Conservation (phyloP, 2,797 vertebrate species). For the Acrossocheilus fasciatus region DNA sequence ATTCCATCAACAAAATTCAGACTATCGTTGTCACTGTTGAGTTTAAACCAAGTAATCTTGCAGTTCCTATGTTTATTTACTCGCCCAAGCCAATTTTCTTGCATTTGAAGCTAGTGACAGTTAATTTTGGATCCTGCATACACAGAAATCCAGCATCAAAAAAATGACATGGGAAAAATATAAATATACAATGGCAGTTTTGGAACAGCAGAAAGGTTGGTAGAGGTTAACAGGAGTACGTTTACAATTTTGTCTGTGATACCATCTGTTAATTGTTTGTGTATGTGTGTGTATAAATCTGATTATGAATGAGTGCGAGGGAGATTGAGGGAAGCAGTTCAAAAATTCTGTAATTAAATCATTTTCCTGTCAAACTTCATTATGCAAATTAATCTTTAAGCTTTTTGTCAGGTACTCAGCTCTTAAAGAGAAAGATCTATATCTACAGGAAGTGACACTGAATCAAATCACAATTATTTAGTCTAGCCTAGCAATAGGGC, state of each 20-base stretch:
- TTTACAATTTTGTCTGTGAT: conserved; percentile 44
- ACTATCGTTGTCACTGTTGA: not conserved
- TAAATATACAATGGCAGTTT: not conserved
- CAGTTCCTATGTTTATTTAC: conserved; percentile 1
- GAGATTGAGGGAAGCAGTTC: conserved; percentile 75
- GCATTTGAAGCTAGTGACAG: not conserved
- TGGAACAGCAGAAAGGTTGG: conserved; percentile 6
- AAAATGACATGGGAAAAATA: not conserved
- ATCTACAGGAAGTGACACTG: conserved; percentile 81
- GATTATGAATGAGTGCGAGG: conserved; percentile 29
- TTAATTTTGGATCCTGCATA: not conserved
- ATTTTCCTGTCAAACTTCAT: conserved; percentile 80
- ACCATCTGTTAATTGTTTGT: conserved; percentile 42
- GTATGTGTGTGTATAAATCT: conserved; percentile 37
- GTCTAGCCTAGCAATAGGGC: conserved; percentile 81
- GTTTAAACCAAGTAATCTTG: not conserved
- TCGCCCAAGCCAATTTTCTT: not conserved
- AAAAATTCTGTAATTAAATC: conserved; percentile 93
- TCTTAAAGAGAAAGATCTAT: conserved; percentile 88
- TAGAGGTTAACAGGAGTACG: conserved; percentile 44
- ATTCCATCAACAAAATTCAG: conserved; percentile 3
- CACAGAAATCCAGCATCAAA: not conserved
- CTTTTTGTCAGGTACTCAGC: conserved; percentile 82
- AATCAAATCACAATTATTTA: conserved; percentile 85
- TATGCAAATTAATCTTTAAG: conserved; percentile 85